Evolutionary conservation across 2,888 invertebrate genomes (phyloP).

Genomic region (Odiellus spinosus): DNA sequence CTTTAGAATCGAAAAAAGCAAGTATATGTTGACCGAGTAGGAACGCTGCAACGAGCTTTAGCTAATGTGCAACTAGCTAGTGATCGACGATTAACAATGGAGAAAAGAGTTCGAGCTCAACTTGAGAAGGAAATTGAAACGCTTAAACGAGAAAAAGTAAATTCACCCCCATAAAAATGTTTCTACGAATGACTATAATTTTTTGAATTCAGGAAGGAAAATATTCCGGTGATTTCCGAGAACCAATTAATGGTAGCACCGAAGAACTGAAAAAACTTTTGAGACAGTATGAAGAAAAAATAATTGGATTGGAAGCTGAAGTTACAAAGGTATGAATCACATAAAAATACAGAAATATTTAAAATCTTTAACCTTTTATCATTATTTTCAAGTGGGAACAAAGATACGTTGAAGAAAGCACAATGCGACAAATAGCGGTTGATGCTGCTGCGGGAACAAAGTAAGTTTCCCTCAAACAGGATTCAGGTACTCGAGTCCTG

Average conservation of each 20-base stretch:
- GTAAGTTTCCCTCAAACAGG: conserved; percentile 35
- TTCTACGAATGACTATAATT: not conserved
- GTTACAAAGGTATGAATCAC: conserved; percentile 41
- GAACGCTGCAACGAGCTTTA: conserved; percentile 63
- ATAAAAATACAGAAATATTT: not conserved
- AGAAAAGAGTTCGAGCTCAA: conserved; percentile 64
- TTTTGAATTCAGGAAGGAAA: conserved; percentile 4
- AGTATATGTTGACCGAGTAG: conserved; percentile 65
- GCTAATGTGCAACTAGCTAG: conserved; percentile 65
- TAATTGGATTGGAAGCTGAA: conserved; percentile 58
- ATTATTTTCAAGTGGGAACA: conserved; percentile 48
- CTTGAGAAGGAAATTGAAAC: conserved; percentile 64
- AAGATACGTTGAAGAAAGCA: conserved; percentile 62
- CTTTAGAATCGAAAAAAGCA: conserved; percentile 61
- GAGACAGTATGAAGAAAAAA: conserved; percentile 51
- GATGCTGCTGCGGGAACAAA: conserved; percentile 61
- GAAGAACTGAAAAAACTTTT: conserved; percentile 44
- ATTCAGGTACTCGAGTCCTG: too few relatives aligned
- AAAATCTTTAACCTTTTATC: not conserved
- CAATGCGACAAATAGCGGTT: conserved; percentile 59
- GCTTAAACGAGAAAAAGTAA: conserved; percentile 20
- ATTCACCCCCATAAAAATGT: not conserved
- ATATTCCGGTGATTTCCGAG: too few relatives aligned
- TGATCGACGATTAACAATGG: conserved; percentile 68
- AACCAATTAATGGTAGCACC: not conserved